These are phyloP conservation scores for Noctua janthina DNA, from an alignment of 2,888 invertebrate species.

Conservation along the genomic window DNA sequence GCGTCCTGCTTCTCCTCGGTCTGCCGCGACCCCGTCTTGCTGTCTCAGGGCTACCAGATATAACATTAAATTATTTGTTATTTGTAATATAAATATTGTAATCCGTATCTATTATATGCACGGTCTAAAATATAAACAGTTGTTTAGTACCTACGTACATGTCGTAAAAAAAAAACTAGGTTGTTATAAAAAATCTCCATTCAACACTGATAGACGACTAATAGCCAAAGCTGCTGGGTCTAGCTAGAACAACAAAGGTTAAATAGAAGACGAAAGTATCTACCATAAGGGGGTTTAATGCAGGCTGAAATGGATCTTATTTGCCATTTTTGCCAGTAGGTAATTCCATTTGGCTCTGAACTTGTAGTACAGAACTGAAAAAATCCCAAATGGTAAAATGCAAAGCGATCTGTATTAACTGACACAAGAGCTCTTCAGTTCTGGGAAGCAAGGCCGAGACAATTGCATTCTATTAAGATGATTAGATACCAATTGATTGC, in stretches of 20 bases:
- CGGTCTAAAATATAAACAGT: background rate
- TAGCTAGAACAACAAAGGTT: no score
- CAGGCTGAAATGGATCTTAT: background rate
- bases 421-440: slow-evolving; percentile 49
- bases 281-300: no score
- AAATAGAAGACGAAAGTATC: no score
- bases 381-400: slow-evolving; percentile 11
- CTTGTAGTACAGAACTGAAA: background rate
- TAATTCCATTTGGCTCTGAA: background rate
- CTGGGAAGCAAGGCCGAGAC: slow-evolving; percentile 72
- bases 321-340: background rate
- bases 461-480: slow-evolving; percentile 80
- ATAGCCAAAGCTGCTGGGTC: background rate
- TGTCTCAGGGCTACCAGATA: no score
- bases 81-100: background rate
- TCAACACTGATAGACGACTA: background rate
- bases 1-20: no score
- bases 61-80: background rate
- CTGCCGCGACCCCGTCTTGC: no score
- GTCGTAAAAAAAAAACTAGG: no score
- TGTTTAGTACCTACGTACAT: no score
- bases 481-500: slow-evolving; percentile 78
- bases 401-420: slow-evolving; percentile 31
- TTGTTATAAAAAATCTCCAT: no score
- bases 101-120: background rate